A percentile compares a stretch with the other conserved stretches of the same genome.
These are phyloP conservation scores for Rhynchomys soricoides DNA, from an alignment of 2,113 vertebrate genomes.

Conservation along the genomic window DNA sequence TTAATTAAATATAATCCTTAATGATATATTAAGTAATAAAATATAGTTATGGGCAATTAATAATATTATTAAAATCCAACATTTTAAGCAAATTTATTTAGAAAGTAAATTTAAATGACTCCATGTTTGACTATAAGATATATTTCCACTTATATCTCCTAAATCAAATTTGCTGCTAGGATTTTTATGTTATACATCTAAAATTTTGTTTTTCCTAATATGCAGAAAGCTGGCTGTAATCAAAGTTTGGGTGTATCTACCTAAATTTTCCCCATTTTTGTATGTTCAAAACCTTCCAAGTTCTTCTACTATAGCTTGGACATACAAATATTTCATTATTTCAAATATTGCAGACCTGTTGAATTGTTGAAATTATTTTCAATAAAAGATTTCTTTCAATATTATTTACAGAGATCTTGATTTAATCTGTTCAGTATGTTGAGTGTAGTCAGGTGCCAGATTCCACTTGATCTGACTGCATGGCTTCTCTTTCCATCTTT, in stretches of 20 bases:
- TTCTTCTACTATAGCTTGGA: conserved; percentile 20
- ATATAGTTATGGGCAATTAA: too few species aligned
- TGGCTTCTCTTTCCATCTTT: conserved; percentile 8
- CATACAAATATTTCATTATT: neutral
- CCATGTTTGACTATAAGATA: neutral
- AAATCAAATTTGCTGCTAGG: conserved; percentile 19
- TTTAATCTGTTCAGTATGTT: conserved; percentile 42
- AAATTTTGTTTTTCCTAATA: conserved; percentile 30
- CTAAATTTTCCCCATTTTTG: neutral
- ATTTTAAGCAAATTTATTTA: conserved; percentile 36
- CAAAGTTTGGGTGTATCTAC: neutral
- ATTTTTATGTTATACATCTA: neutral
- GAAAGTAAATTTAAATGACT: neutral
- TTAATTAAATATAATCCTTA: too few species aligned
- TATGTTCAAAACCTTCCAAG: neutral
- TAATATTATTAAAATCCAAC: neutral
- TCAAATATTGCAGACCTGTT: conserved; percentile 27
- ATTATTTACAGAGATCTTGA: conserved; percentile 52
- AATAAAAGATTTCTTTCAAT: conserved; percentile 38
- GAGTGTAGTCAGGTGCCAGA: conserved; percentile 32
- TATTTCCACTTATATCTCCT: conserved; percentile 18
- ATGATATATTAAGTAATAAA: too few species aligned
- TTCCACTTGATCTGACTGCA: neutral
- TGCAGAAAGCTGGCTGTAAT: neutral
- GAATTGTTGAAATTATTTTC: conserved; percentile 35